Conservation (phyloP, 92 coral and sea anemone genomes). For the Phymanthus crucifer region DNA sequence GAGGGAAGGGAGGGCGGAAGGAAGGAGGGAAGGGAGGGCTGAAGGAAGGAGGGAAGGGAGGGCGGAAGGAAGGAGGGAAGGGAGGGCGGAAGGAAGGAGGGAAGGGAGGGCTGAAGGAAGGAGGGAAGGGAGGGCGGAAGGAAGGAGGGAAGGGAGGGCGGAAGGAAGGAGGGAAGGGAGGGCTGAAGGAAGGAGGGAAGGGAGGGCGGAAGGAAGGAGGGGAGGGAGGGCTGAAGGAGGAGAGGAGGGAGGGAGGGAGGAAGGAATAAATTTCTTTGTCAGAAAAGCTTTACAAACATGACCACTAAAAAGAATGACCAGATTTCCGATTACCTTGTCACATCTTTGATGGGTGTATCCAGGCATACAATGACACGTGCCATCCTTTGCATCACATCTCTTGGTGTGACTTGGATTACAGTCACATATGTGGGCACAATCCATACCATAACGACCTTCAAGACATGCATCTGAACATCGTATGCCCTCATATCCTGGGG, state of each 20-base stretch:
- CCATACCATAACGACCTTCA: slow-evolving; percentile 77
- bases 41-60: no score
- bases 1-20: no score
- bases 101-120: no score
- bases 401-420: slow-evolving; percentile 77
- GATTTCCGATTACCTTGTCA: slow-evolving; percentile 57
- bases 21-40: no score
- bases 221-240: background rate
- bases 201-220: background rate
- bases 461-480: slow-evolving; percentile 73
- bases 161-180: background rate
- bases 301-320: background rate
- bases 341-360: slow-evolving; percentile 84
- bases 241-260: background rate
- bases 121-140: no score
- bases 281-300: background rate
- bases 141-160: no score
- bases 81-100: no score
- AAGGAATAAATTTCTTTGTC: no score
- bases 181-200: background rate
- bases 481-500: slow-evolving; percentile 75
- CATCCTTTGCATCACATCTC: slow-evolving; percentile 74
- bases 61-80: no score
- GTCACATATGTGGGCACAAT: slow-evolving; percentile 70
- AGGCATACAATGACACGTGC: slow-evolving; percentile 73